phyloP scores from a whole-genome alignment of 1,140 invertebrate species.

The Philotrypesis tridentata region DNA sequence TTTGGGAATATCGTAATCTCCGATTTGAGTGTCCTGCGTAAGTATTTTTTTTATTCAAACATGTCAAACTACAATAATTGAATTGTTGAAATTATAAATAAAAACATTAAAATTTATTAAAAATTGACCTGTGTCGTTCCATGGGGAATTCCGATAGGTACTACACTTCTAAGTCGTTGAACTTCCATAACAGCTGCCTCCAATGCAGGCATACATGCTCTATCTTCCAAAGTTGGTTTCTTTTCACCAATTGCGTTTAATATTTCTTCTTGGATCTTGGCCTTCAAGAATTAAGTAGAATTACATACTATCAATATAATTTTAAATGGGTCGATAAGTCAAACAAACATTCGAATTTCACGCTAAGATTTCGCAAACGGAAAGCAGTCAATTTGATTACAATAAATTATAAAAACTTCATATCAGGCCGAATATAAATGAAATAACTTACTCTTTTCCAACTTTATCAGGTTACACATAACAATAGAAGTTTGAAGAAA shows the following conservation, averaged over 20 bases:
- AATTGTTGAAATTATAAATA: background rate
- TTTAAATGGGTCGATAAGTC: too few species aligned
- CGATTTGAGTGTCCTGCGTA: slow-evolving; percentile 77
- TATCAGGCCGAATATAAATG: too few species aligned
- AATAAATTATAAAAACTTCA: too few species aligned
- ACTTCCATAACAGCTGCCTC: slow-evolving; percentile 83
- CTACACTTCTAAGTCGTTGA: slow-evolving; percentile 85
- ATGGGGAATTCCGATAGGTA: slow-evolving; percentile 89
- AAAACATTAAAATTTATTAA: background rate
- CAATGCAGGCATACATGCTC: slow-evolving; percentile 73
- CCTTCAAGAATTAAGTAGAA: slow-evolving; percentile 67
- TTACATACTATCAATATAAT: background rate
- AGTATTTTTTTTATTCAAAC: background rate
- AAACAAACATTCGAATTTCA: too few species aligned
- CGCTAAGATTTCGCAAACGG: too few species aligned
- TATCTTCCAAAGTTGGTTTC: slow-evolving; percentile 71
- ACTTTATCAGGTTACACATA: too few species aligned
- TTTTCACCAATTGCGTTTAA: slow-evolving; percentile 64
- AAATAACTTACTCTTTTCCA: too few species aligned
- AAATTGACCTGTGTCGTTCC: slow-evolving; percentile 77
- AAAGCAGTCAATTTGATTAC: too few species aligned
- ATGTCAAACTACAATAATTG: too few species aligned
- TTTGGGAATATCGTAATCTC: slow-evolving; percentile 75
- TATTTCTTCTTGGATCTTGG: slow-evolving; percentile 75
- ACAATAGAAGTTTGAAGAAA: too few species aligned